Percentiles rank a stretch among this genome's conserved stretches.
phyloP scores from a whole-genome alignment of 2,888 invertebrate species.

The Myopa tessellatipennis region DNA sequence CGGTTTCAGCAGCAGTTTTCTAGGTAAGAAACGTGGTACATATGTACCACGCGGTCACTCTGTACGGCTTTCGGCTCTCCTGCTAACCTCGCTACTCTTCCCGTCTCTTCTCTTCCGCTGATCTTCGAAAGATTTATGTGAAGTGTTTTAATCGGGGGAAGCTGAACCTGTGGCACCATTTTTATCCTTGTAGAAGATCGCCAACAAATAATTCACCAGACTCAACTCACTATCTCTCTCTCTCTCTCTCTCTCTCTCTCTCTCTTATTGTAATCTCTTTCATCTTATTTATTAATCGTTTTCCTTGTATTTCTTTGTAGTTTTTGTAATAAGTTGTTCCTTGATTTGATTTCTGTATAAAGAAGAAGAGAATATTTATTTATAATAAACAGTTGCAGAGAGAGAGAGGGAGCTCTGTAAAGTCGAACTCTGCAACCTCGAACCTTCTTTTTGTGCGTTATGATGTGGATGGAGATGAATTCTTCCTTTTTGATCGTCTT shows the following conservation, averaged over 20 bases:
- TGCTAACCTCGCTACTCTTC: too few species aligned
- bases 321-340: neutral
- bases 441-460: neutral
- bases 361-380: too few species aligned
- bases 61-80: neutral
- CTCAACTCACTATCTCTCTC: neutral
- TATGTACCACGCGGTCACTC: constrained; percentile 3
- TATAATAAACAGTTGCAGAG: too few species aligned
- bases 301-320: neutral
- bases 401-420: too few species aligned
- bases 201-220: too few species aligned
- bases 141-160: too few species aligned
- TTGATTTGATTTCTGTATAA: neutral
- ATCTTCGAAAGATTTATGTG: neutral
- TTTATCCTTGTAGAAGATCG: too few species aligned
- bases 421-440: neutral
- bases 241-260: neutral
- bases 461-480: neutral
- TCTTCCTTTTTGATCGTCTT: neutral
- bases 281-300: neutral
- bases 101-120: neutral
- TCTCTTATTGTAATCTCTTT: neutral
- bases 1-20: constrained; percentile 68
- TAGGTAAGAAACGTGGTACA: constrained; percentile 61
- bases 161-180: too few species aligned